Evolutionary conservation across 2,113 vertebrate species (phyloP), one percentile per base, ranked within the genome.

Genomic region (Leptosomus discolor): DNA sequence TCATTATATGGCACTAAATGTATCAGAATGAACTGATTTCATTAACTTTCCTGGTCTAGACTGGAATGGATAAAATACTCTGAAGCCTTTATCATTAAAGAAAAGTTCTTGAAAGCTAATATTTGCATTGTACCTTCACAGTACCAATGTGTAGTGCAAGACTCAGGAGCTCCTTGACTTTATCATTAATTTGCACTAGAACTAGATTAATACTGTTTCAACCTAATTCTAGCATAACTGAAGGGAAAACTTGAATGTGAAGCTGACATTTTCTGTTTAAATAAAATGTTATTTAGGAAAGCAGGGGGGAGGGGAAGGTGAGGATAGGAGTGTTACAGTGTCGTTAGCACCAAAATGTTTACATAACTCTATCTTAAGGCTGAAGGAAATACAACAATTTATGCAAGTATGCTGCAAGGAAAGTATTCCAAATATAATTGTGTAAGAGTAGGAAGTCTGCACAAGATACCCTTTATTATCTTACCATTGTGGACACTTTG

Each of bases 21-120:
- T 65, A 82, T 71, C 5, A 2, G 67, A 95, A 75, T 41, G 17
- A 81, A 90, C 63, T 64, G 50, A 82, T 75, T 93, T 94, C 74
- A 79, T 92, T 95, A 95, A 90, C 81, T 94, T 94, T 60, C 48
- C 22, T 36, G 48, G 89, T 89, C 54, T 77, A 48, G 58, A 63
- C 24, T 81, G 51, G 29, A 94, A 94, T 34, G 46, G 56, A 69
- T 86, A 95, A 88, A 93, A 93, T 65, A 58, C 15, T 94, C 53
- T 57, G 61, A 91, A 85, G 32, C 6, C 4, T 77, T 88, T 85
- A 88, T 68, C 37, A 64, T 69, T 61, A 58, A 73, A 89, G 21
- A 89, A 85, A 69, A 39, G 8, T 34, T 95, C 39, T 64, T 84
- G 51, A 90, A 92, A 82, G 46, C 23, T 88, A 93, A 77, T 76